Base-by-base conservation (phyloP, 1,140 invertebrate genomes). In the Littorina saxatilis region DNA sequence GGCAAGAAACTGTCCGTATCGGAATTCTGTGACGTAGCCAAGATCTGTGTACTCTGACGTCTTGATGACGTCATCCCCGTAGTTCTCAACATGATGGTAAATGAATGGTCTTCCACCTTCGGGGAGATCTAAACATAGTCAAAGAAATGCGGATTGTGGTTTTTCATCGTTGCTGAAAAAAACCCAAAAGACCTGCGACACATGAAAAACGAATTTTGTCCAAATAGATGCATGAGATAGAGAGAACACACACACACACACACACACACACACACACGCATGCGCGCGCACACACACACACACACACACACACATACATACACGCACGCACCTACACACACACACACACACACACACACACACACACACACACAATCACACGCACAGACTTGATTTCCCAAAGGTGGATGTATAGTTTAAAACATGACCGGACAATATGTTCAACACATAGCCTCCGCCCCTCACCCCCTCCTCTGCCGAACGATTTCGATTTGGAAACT, bases 11-110 rank as follows among this genome's bases (percentile, higher is more conserved):
- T 84, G 82, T 15, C 83, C 75, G 73, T 94, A 95, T 83, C 93
- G 94, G 91, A 97, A 97, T 89, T 97, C 96, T 0, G 95, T 96
- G 7, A 96, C 95, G 4, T 94, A 92, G 17, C 87, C 82, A 1
- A 96, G 89, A 2, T 92, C 83, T 5, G 93, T 94, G 88, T 89
- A 87, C 23, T 89, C 86, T 1, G 70, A 39, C 1, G 93, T 93
- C 9, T 92, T 94, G 72, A 96, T 93, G 27, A 96, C 74, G 94
- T 88, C 50, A 94, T 94, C 74, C 43, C 95, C 95, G 40, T 91
- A 85, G 90, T 97, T 96, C 63, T 96, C 96, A 2, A 97, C 96
- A 92, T 97, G 96, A 88, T 96, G 96, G 88, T 93, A 96, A 81
- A 96, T 83, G 66, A 89, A 92, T 20, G 92, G 85, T 55, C 55